A percentile compares a stretch with the other conserved stretches of the same genome.
Conservation (phyloP, 1,140 invertebrate genomes). For the Meloidogyne hapla region DNA sequence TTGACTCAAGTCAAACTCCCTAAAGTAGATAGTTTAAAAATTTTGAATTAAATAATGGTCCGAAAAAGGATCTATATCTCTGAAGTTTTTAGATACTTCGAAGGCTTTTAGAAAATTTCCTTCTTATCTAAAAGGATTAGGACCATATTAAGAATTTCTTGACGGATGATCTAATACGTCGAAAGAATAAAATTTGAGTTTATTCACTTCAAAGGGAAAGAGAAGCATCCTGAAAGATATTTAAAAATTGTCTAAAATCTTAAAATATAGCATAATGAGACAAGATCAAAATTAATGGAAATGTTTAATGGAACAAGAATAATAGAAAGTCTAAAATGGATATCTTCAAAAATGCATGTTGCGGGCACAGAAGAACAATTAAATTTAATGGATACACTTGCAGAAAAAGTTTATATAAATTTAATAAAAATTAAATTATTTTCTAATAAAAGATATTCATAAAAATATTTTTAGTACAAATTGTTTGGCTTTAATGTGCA, state of each 20-base stretch:
- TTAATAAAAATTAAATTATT: constrained; percentile 28
- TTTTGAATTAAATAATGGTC: too few relatives aligned
- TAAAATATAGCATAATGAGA: constrained; percentile 34
- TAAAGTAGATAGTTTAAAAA: too few relatives aligned
- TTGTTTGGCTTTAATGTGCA: constrained; percentile 48
- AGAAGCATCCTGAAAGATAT: too few relatives aligned
- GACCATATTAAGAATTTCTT: too few relatives aligned
- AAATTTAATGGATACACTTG: constrained; percentile 48
- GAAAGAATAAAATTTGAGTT: too few relatives aligned
- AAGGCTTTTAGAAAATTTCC: too few relatives aligned
- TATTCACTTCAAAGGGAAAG: too few relatives aligned
- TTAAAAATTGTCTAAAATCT: neutral
- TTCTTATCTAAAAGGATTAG: too few relatives aligned
- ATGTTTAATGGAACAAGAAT: constrained; percentile 41
- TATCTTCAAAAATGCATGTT: constrained; percentile 44
- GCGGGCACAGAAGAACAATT: constrained; percentile 54
- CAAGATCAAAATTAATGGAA: constrained; percentile 32
- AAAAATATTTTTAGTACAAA: constrained; percentile 36
- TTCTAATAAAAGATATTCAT: constrained; percentile 3
- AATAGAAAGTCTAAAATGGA: constrained; percentile 48
- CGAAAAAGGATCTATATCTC: too few relatives aligned
- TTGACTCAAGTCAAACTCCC: too few relatives aligned
- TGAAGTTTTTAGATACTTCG: too few relatives aligned
- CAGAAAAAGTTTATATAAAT: constrained; percentile 35
- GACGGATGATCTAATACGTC: too few relatives aligned